phyloP scores from a whole-genome alignment of 2,797 vertebrate genomes.

The Lepus townsendii region DNA sequence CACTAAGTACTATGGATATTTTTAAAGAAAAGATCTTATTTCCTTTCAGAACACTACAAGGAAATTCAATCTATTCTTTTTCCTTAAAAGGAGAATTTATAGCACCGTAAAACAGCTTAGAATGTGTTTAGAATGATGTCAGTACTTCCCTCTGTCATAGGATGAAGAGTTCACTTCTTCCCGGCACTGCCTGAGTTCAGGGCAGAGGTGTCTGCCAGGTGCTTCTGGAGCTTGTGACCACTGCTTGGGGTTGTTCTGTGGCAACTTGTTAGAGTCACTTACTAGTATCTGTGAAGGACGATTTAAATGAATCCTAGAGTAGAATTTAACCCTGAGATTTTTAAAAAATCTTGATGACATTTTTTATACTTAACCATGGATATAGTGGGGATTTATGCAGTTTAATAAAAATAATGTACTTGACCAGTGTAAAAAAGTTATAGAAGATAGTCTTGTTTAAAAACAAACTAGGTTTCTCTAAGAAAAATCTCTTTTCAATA shows the following conservation, averaged over 20 bases:
- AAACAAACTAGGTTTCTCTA: conserved; percentile 32
- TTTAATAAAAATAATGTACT: conserved; percentile 71
- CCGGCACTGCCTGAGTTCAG: neutral
- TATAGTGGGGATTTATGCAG: conserved; percentile 8
- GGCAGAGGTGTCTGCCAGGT: neutral
- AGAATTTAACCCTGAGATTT: conserved; percentile 49
- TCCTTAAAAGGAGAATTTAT: conserved; percentile 48
- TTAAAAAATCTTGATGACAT: neutral
- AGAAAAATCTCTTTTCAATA: conserved; percentile 72
- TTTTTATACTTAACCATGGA: conserved; percentile 30
- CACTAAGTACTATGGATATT: neutral
- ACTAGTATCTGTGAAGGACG: conserved; percentile 53
- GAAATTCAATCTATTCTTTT: conserved; percentile 42
- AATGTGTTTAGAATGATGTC: neutral
- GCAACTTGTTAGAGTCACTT: conserved; percentile 52
- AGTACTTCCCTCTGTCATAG: neutral
- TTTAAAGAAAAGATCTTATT: neutral
- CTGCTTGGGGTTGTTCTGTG: neutral
- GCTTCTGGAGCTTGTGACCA: neutral
- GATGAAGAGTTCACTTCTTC: neutral
- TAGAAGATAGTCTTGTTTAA: conserved; percentile 32
- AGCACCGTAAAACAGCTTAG: conserved; percentile 71
- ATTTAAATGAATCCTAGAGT: conserved; percentile 44
- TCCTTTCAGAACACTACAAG: conserved; percentile 67
- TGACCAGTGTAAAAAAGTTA: conserved; percentile 59